Conservation (phyloP, 2,888 invertebrate genomes). For the Drosophila picticornis region DNA sequence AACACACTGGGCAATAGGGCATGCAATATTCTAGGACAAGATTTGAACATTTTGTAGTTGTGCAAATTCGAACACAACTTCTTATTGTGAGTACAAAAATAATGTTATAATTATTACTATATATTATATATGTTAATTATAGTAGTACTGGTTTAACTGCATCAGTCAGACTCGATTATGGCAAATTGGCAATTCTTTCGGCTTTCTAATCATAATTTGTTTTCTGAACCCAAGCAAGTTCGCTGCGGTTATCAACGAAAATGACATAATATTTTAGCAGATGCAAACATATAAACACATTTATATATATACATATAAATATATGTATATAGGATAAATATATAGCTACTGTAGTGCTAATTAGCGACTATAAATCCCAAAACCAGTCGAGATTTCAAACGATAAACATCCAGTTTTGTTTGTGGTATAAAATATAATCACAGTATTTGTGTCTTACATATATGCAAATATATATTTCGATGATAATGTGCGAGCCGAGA, state of each 20-base stretch:
- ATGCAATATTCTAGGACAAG: background rate
- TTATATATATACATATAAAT: background rate
- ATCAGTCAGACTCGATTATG: background rate
- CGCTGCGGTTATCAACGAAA: background rate
- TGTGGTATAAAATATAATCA: constrained; percentile 21
- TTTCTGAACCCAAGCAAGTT: constrained; percentile 7
- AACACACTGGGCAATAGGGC: background rate
- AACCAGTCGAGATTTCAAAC: constrained; percentile 59
- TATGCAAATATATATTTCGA: constrained; percentile 3
- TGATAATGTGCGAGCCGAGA: constrained; percentile 15
- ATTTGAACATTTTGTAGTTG: background rate
- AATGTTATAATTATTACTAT: background rate
- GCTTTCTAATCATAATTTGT: background rate
- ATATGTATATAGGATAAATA: constrained; percentile 13
- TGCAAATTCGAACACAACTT: background rate
- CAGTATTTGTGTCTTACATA: constrained; percentile 52
- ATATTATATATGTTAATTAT: background rate
- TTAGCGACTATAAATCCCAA: constrained; percentile 63
- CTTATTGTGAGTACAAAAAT: background rate
- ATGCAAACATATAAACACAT: background rate
- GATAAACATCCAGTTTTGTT: constrained; percentile 37
- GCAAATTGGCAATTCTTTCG: background rate
- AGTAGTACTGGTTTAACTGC: background rate
- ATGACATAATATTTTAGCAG: constrained; percentile 9
- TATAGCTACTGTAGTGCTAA: constrained; percentile 51